Percentiles rank a stretch among this genome's conserved stretches.
Conservation (phyloP, 2,888 invertebrate genomes). For the Pachliopta kotzebuea region DNA sequence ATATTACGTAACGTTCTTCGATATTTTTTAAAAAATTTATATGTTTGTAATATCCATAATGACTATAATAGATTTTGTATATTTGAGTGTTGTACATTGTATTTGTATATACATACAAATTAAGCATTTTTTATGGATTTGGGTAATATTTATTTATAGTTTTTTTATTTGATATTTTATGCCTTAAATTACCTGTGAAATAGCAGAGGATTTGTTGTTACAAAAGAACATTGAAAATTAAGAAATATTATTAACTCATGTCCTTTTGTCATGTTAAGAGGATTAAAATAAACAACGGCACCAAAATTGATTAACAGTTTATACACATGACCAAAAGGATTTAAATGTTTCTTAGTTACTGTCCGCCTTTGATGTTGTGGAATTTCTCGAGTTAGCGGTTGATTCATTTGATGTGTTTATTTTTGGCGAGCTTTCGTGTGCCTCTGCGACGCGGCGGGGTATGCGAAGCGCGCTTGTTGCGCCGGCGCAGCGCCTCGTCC, state of each 20-base stretch:
- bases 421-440: slow-evolving; percentile 48
- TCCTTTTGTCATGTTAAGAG: background rate
- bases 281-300: slow-evolving; percentile 9
- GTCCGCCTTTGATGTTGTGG: slow-evolving; percentile 64
- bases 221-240: too few species aligned
- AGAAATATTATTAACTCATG: background rate
- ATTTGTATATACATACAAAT: too few species aligned
- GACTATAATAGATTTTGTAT: too few species aligned
- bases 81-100: too few species aligned
- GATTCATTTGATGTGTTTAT: slow-evolving; percentile 66
- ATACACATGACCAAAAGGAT: slow-evolving; percentile 11
- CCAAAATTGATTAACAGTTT: slow-evolving; percentile 18
- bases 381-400: slow-evolving; percentile 68
- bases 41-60: too few species aligned
- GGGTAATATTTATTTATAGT: too few species aligned
- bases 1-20: background rate
- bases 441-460: slow-evolving; percentile 48
- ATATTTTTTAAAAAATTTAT: background rate
- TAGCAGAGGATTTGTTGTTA: too few species aligned
- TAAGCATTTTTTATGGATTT: too few species aligned
- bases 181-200: too few species aligned
- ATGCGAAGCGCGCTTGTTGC: slow-evolving; percentile 56
- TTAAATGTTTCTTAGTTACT: slow-evolving; percentile 32
- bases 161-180: too few species aligned
- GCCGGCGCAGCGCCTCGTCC: slow-evolving; percentile 45